Base-by-base conservation (phyloP, 2,888 invertebrate genomes). In the Tachina grossa region DNA sequence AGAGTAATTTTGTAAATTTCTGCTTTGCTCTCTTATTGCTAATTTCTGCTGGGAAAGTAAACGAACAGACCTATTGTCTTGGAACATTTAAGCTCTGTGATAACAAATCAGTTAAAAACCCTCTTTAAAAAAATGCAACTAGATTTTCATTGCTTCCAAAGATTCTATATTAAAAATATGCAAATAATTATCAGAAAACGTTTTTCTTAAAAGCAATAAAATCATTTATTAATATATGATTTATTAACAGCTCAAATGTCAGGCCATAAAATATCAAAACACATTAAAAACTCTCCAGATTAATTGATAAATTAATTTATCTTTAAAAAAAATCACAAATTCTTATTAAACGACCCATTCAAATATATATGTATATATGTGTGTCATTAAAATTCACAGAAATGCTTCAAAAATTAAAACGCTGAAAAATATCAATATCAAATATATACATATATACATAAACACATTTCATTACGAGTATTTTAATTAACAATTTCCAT, bases 401-500 rank as follows among this genome's bases (percentile, higher is more conserved):
- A n/a, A 31, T 11, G 13, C n/a, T 6, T 2, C 31, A 47, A 59
- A 72, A 72, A 47, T 59, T 31, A 6, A 31, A 59, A 47, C 31
- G 16, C n/a, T n/a, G 47, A 45, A 11, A 53, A 11, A 19, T 8
- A 9, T 4, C 41, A 49, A 49, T n/a, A 49, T n/a, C 19, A 43
- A 11, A n/a, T n/a, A n/a, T n/a, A n/a, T n/a, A n/a, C n/a, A 0
- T 19, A 53, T 9, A 19, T 22, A 11, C 22, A 55, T 19, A 55
- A 55, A 14, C 5, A 9, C 49, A 19, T 39, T 53, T 55, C n/a
- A n/a, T n/a, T 16, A 16, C 8, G n/a, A n/a, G n/a, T 41, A 0
- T 69, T 55, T 53, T 19, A 43, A 69, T 41, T 53, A 43, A 53
- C 22, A 69, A 55, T 69, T 69, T 55, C 19, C 66, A 51, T 43